Base-by-base conservation (phyloP, 2,797 vertebrate genomes). In the Falco peregrinus region DNA sequence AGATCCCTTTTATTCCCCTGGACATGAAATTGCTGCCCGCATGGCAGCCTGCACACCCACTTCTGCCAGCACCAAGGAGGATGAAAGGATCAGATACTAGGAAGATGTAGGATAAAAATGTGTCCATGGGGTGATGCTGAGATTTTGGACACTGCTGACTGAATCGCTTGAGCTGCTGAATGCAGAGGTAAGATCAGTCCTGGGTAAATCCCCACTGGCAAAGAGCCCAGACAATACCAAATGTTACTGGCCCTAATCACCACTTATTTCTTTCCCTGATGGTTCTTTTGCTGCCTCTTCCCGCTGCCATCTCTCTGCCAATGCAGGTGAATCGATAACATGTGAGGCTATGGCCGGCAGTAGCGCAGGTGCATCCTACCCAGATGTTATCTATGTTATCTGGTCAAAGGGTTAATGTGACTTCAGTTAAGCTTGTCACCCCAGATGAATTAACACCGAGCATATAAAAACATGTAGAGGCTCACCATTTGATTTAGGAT, bases 321-420 rank as follows among this genome's bases (percentile, higher is more conserved):
- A 1, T 1, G 18, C 22, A 61, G 53, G 41, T 61, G 69, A 33
- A 83, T 11, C 0, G 0, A 24, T 8, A 75, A 22, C 76, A 57
- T 0, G 0, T 0, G 6, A 33, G 43, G 26, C 29, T 33, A 17
- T 2, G 59, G 63, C 51, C 64, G 79, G 51, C 26, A 84, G 50
- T 8, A 54, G 22, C 6, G 4, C 64, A 64, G 65, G 45, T 31
- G 4, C 41, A 5, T 18, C 75, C 63, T 53, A 33, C 43, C 20
- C 43, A 60, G 60, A 50, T 26, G 76, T 60, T 63, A 61, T 10
- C 83, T 29, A 3, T 5, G 25, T 33, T 13, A 56, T 11, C 48
- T 86, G 77, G 12, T 10, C 67, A 35, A 77, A 39, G 43, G 75
- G 35, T 80, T 77, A 50, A 37, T 25, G 56, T 25, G 31, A 43